phyloP scores from a whole-genome alignment of 2,888 invertebrate species.

The Clostera curtula region DNA sequence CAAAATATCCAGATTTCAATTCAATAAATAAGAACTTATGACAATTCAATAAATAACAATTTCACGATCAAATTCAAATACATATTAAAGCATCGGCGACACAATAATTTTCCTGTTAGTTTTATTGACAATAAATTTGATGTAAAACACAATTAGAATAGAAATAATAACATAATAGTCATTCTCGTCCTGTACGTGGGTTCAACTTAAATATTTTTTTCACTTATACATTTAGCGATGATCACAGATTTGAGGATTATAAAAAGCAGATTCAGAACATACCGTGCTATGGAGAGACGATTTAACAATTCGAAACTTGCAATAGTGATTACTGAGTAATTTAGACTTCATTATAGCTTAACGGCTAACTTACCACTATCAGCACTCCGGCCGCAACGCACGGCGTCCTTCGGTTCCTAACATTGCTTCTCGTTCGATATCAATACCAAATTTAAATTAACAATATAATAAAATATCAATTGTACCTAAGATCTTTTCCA shows the following conservation, averaged over 20 bases:
- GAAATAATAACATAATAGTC: constrained; percentile 28
- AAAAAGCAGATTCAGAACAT: constrained; percentile 72
- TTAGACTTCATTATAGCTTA: constrained; percentile 71
- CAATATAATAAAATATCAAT: constrained; percentile 74
- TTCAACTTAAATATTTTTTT: constrained; percentile 63
- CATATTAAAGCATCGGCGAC: constrained; percentile 50
- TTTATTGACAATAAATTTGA: constrained; percentile 23
- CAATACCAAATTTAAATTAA: constrained; percentile 72
- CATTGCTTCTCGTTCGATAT: constrained; percentile 71
- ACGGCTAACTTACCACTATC: constrained; percentile 66
- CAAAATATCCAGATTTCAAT: constrained; percentile 69
- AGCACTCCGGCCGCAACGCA: constrained; percentile 55
- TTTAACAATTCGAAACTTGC: constrained; percentile 69
- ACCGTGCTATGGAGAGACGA: constrained; percentile 71
- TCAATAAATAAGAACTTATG: constrained; percentile 69
- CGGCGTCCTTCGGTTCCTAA: constrained; percentile 53
- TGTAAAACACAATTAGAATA: constrained; percentile 18
- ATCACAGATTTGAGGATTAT: constrained; percentile 74
- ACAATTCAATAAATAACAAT: constrained; percentile 72
- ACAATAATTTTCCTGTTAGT: constrained; percentile 51
- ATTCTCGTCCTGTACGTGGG: constrained; percentile 47
- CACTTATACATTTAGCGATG: constrained; percentile 70
- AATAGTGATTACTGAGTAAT: constrained; percentile 72
- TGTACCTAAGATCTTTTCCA: constrained; percentile 74
- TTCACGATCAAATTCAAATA: constrained; percentile 50